A percentile compares a stretch with the other conserved stretches of the same genome.
Conservation (phyloP, 2,888 invertebrate species). For the Pachymerium ferrugineum region DNA sequence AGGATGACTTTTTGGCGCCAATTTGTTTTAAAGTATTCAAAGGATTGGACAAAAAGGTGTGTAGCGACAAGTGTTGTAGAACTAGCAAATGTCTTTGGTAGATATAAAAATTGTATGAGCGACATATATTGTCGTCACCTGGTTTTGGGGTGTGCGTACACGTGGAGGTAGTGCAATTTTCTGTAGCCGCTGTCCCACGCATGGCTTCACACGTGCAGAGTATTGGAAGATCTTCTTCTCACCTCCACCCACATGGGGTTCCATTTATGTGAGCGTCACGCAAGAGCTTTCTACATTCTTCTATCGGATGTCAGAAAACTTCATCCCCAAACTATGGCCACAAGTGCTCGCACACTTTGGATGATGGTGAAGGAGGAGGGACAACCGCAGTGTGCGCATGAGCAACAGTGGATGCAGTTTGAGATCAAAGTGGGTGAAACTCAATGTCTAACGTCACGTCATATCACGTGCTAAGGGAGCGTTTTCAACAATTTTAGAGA, state of each 20-base stretch:
- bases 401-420: slow-evolving; percentile 1
- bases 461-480: neutral
- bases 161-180: slow-evolving; percentile 24
- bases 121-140: slow-evolving; percentile 15
- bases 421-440: slow-evolving; percentile 10
- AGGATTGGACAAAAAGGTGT: slow-evolving; percentile 16
- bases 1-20: slow-evolving; percentile 21
- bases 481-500: slow-evolving; percentile 1
- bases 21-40: slow-evolving; percentile 27
- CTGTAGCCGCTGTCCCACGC: slow-evolving; percentile 27
- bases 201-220: slow-evolving; percentile 20
- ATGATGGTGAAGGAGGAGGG: too few relatives aligned
- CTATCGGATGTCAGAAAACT: slow-evolving; percentile 4
- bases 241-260: neutral
- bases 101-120: slow-evolving; percentile 9
- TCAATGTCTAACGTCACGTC: neutral
- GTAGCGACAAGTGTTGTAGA: too few relatives aligned
- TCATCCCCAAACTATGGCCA: neutral
- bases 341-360: neutral
- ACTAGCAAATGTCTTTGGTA: neutral
- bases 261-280: slow-evolving; percentile 13
- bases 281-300: neutral
- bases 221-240: slow-evolving; percentile 12
- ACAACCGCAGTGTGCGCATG: neutral
- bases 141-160: neutral